Base-by-base conservation (phyloP, 2,888 invertebrate genomes). In the Dorcus parallelipipedus region DNA sequence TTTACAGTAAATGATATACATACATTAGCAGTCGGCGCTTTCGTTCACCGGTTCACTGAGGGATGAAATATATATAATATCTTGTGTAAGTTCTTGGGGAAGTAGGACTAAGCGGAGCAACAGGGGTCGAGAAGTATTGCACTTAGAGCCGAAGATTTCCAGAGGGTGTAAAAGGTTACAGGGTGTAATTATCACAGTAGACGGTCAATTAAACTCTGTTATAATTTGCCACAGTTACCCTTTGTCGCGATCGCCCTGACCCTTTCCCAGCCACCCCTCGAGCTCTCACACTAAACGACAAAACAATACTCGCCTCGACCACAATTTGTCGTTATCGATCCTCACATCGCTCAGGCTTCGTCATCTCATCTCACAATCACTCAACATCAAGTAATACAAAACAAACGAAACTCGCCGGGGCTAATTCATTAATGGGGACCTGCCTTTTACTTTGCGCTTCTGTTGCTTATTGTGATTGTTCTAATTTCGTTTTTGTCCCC, bases 1-100 rank as follows among this genome's bases (percentile, higher is more conserved):
- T 75, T 75, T 74, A 75, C 73, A 74, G 74, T 76, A 73, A 74
- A 71, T 71, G 74, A 75, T 75, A 75, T 75, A 70, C 75, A 75
- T 74, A 73, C 58, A 73, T 73, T 72, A 69, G 49, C 51, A 42
- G 56, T 33, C 26, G 1, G 26, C 26, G 26, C 26, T 5, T 20
- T 20, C 20, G 20, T 20, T 7, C 26, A 7, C 26, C 26, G 26
- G 26, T 33, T 33, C 6, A 33, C 26, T 33, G 7, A 33, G 26
- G 26, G 26, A 33, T 33, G 26, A 33, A 33, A 33, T 33, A 33
- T 33, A 33, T 33, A 33, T 33, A 33, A 33, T 33, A 33, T 33
- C 26, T 33, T 33, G 26, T 5, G 26, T 7, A 20, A 26, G n/a
- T 17, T 9, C n/a, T 20, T n/a, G n/a, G 33, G 38, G 49, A 14